Percentiles rank a stretch among this genome's conserved stretches.
These are phyloP conservation scores for Rutpela maculata DNA, from an alignment of 2,888 invertebrate genomes.

Conservation along the genomic window DNA sequence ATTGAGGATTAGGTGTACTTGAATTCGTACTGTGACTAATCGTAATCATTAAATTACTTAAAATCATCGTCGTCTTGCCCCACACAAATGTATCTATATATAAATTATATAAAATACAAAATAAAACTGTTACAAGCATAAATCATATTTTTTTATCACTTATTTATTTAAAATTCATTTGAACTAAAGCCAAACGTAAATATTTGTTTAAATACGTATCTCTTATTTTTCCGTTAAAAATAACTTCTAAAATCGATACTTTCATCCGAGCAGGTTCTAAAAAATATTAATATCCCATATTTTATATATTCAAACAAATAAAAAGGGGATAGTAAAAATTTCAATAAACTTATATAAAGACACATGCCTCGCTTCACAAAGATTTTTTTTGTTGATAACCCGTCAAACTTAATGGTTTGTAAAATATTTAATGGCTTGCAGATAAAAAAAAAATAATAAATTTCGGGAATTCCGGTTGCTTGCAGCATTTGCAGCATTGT, in stretches of 20 bases:
- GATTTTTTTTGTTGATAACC: not conserved
- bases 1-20: too few relatives aligned
- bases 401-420: not conserved
- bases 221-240: conserved; percentile 7
- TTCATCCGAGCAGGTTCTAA: not conserved
- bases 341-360: conserved; percentile 1
- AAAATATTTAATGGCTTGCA: not conserved
- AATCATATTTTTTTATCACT: conserved; percentile 1
- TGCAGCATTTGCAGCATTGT: not conserved
- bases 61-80: not conserved
- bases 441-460: conserved; percentile 2
- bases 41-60: not conserved
- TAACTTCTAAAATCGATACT: conserved; percentile 3
- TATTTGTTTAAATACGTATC: conserved; percentile 7
- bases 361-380: not conserved
- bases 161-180: conserved; percentile 7
- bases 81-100: not conserved
- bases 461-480: not conserved
- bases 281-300: conserved; percentile 7
- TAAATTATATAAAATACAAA: not conserved
- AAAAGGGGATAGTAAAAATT: conserved; percentile 7
- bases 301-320: not conserved
- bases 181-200: conserved; percentile 4
- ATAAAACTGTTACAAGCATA: not conserved
- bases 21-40: too few relatives aligned